phyloP scores from a whole-genome alignment of 1,140 invertebrate genomes.

The Ruditapes philippinarum region DNA sequence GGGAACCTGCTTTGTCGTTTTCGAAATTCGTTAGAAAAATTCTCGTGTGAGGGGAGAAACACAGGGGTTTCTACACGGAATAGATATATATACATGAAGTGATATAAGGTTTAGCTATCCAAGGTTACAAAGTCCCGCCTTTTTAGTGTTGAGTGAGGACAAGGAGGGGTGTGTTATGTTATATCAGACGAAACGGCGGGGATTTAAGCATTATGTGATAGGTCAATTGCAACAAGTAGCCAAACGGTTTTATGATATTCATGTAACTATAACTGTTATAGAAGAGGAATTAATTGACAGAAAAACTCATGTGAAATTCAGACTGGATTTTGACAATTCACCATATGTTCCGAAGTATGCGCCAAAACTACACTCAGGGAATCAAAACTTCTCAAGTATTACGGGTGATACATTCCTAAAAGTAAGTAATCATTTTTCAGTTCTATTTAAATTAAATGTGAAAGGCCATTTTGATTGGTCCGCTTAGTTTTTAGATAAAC shows the following conservation, averaged over 20 bases:
- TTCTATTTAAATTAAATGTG: too few relatives aligned
- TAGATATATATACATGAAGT: conserved; percentile 96
- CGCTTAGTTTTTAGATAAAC: too few relatives aligned
- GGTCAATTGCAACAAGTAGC: conserved; percentile 94
- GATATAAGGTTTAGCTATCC: conserved; percentile 95
- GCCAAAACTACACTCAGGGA: conserved; percentile 31
- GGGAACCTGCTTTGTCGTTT: conserved; percentile 95
- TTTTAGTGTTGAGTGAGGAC: conserved; percentile 94
- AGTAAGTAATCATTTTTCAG: conserved; percentile 73
- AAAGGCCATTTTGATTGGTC: too few relatives aligned
- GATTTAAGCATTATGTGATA: conserved; percentile 95
- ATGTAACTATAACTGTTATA: conserved; percentile 90
- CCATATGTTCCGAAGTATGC: conserved; percentile 86
- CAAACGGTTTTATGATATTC: conserved; percentile 91
- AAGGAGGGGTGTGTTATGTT: conserved; percentile 91
- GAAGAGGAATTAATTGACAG: conserved; percentile 87
- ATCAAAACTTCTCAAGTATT: conserved; percentile 50
- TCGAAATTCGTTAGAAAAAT: conserved; percentile 95
- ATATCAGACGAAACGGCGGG: conserved; percentile 90
- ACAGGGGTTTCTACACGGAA: conserved; percentile 94
- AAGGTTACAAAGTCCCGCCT: conserved; percentile 95
- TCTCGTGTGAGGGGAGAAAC: conserved; percentile 92
- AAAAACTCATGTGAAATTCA: conserved; percentile 93
- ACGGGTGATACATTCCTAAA: conserved; percentile 79
- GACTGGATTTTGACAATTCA: conserved; percentile 97